Evolutionary conservation across 2,797 vertebrate species (phyloP), one percentile per base, ranked within the genome.

Genomic region (Champsocephalus esox): DNA sequence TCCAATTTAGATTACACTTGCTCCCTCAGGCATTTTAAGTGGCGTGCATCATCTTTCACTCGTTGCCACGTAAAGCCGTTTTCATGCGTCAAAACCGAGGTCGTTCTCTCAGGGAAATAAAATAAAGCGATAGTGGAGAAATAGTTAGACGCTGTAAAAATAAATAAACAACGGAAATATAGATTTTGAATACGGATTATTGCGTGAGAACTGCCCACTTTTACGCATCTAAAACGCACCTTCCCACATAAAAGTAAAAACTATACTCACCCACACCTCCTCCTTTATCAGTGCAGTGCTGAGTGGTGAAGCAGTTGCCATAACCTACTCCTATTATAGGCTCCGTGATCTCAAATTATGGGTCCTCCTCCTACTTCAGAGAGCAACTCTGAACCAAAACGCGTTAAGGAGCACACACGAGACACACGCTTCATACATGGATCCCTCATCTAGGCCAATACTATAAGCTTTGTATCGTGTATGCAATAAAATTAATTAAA

Each of bases 1-100:
- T 92, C 91, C 91, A 92, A 93, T 94, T 94, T 92, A 94, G 92
- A 94, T 93, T 92, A 92, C 82, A 84, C 88, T 77, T 66, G 83
- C 87, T 91, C 92, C 93, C 91, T 75, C 67, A 85, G 91, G 93
- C 92, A 89, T 91, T 91, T 91, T 86, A 81, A 87, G 84, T 85
- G 83, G 76, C 88, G 77, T 83, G 85, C 87, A 86, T 84, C 89
- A 87, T 91, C 89, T 88, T 89, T 90, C 89, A 93, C 83, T 86
- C 82, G 76, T 58, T 59, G 80, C 87, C 79, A 83, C 82, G 79
- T 84, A 73, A 82, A 84, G 72, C 77, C 66, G 73, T 80, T 83
- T 84, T 44, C 70, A 75, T 79, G 86, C 81, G 86, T 89, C 82
- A 82, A 82, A 81, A 55, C 38, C 34, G 67, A 63, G 68, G 44